Percentiles rank a stretch among this genome's conserved stretches.
Evolutionary conservation across 2,888 invertebrate species (phyloP).

Genomic region (Embidobia sp.): DNA sequence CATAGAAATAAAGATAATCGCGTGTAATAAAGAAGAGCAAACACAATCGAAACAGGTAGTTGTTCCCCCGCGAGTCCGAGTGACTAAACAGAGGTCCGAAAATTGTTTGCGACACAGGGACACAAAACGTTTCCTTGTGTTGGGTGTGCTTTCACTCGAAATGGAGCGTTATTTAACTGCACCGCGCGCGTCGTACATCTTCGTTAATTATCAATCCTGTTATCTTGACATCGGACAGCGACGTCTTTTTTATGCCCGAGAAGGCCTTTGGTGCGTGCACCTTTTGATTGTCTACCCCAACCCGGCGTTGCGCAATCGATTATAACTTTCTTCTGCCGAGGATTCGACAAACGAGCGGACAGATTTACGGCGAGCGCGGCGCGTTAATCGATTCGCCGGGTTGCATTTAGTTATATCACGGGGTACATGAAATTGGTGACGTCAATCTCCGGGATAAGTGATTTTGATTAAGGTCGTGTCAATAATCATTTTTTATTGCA

Average conservation of each 20-base stretch:
- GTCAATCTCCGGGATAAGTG: constrained; percentile 42
- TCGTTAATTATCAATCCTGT: constrained; percentile 67
- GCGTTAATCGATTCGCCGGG: constrained; percentile 44
- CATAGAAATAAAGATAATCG: too few relatives aligned
- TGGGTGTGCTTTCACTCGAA: constrained; percentile 60
- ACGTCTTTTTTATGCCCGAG: constrained; percentile 51
- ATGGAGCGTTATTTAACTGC: constrained; percentile 57
- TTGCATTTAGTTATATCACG: constrained; percentile 27
- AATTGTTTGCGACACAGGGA: constrained; percentile 10
- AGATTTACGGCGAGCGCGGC: constrained; percentile 43
- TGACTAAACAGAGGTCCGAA: too few relatives aligned
- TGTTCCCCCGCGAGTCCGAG: too few relatives aligned
- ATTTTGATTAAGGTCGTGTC: constrained; percentile 50
- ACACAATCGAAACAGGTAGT: too few relatives aligned
- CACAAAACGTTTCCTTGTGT: constrained; percentile 25
- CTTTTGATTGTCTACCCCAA: constrained; percentile 48
- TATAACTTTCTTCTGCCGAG: constrained; percentile 60
- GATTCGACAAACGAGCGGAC: constrained; percentile 39
- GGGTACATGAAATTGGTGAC: constrained; percentile 30
- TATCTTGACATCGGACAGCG: constrained; percentile 56
- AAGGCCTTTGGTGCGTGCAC: constrained; percentile 17
- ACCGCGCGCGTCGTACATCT: constrained; percentile 65
- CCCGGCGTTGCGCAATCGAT: constrained; percentile 50
- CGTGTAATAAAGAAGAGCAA: too few relatives aligned
- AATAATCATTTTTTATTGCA: constrained; percentile 37